Evolutionary conservation across 2,797 vertebrate genomes (phyloP), one percentile per base, ranked within the genome.

Genomic region (Protosalanx chinensis): DNA sequence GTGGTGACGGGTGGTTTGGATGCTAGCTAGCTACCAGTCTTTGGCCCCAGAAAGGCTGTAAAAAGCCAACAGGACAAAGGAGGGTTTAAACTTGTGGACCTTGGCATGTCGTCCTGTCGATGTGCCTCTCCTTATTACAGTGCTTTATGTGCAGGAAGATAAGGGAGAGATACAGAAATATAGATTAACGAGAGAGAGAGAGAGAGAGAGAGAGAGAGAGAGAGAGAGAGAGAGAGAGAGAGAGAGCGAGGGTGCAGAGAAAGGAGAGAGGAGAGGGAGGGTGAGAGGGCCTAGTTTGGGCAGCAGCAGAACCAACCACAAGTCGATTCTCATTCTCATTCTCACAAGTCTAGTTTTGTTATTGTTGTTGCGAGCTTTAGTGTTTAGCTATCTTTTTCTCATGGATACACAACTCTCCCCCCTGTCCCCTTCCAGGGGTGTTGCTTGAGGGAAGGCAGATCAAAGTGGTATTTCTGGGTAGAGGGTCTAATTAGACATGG

Each of bases 351-450:
- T 12, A 46, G 41, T 5, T 12, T 12, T 27, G 23, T 27, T 27
- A 1, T 15, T 29, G 7, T 29, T 13, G 1, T 29, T 53, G 64
- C 72, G 73, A 83, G 79, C 79, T 82, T 77, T 79, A 35, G 16
- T 71, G 77, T 82, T 85, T 83, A 82, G 46, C 78, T 76, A 73
- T 75, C 64, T 76, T 82, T 81, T 82, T 81, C 82, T 74, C 74
- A 64, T 62, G 68, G 74, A 74, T 79, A 72, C 77, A 32, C 61
- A 18, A 33, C 30, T 13, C 62, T 61, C 72, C 51, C 66, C 59
- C 20, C 60, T n/a, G 23, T 27, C 23, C 60, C 29, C 29, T 62
- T 57, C 64, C 41, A 49, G 68, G 70, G 46, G 70, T 56, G 67
- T 53, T 20, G 56, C 51, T 60, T 80, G 37, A 5, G 80, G 81